Evolutionary conservation across 1,140 invertebrate genomes (phyloP), one percentile per base, ranked within the genome.

Genomic region (Brachystomella parvula): DNA sequence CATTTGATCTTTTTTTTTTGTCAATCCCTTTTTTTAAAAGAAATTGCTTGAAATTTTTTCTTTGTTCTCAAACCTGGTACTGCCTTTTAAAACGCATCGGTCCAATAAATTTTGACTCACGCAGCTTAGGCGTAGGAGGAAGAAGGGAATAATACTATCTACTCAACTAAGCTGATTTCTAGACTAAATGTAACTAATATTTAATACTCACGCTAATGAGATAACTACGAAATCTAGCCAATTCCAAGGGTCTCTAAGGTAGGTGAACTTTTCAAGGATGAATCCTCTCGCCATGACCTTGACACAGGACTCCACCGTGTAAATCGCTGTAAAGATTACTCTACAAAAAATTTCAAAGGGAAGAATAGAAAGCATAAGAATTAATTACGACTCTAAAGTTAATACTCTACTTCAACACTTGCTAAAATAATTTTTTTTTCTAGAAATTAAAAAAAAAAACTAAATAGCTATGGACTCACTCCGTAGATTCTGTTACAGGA

Each of bases 211-310:
- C 94, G 94, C 94, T 90, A 96, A 91, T 85, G 92, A 86, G 87
- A 98, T 96, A 83, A 97, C 94, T 87, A 96, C 88, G 89, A 98
- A 98, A 89, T 98, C 95, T 84, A 98, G 87, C 94, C 94, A 98
- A 88, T 98, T 98, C 95, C 95, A 98, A 85, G 94, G 92, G 89
- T 98, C 95, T 88, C 95, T 89, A 87, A 98, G 90, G 89, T 98
- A 98, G 84, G 95, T 97, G 87, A 96, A 97, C 83, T 88, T 88
- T 86, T 94, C 88, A 82, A 98, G 86, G 84, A 98, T 94, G 86
- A 98, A 97, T 84, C 96, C 96, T 85, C 95, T 87, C 79, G 94
- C 94, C 87, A 96, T 89, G 83, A 97, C 89, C 89, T 98, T 98
- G 82, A 97, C 89, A 81, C 92, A 88, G 80, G 93, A 94, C 87